Conservation (phyloP, 1,140 invertebrate genomes). For the Choristoneura fumiferana region DNA sequence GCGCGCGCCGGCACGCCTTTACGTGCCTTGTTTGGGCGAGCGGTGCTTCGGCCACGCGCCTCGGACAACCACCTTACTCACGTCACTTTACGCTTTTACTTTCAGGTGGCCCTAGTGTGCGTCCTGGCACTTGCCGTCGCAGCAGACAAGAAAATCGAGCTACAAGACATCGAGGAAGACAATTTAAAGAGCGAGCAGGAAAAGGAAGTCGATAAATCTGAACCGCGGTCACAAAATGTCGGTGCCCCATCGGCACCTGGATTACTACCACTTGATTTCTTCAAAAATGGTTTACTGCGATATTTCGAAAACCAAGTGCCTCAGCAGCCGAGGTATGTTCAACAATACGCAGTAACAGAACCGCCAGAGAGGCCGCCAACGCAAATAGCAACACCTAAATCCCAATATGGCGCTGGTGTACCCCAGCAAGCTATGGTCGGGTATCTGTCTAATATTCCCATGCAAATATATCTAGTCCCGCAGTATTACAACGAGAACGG, state of each 20-base stretch:
- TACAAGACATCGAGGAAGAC: constrained; percentile 76
- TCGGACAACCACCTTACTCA: constrained; percentile 36
- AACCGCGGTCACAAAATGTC: constrained; percentile 30
- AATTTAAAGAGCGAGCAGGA: constrained; percentile 72
- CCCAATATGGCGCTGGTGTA: constrained; percentile 40
- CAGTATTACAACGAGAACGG: constrained; percentile 58
- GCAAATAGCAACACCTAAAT: constrained; percentile 29
- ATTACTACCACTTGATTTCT: constrained; percentile 44
- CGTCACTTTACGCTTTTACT: constrained; percentile 54
- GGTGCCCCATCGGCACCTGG: constrained; percentile 26
- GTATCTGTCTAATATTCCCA: constrained; percentile 65
- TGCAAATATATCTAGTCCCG: constrained; percentile 68
- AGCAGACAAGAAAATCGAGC: constrained; percentile 72
- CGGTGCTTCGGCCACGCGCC: constrained; percentile 36
- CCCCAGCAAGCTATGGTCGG: constrained; percentile 55
- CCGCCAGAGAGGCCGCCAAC: constrained; percentile 42
- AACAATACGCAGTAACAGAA: constrained; percentile 66
- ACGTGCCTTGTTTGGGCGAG: constrained; percentile 37
- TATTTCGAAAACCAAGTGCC: constrained; percentile 47
- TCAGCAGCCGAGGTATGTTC: constrained; percentile 54
- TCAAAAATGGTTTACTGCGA: constrained; percentile 53
- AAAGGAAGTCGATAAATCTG: constrained; percentile 35
- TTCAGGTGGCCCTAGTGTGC: constrained; percentile 60
- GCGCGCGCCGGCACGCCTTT: constrained; percentile 34
- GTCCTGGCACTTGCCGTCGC: constrained; percentile 41